Conservation (phyloP, 2,113 vertebrate species). For the Platysternon megacephalum region DNA sequence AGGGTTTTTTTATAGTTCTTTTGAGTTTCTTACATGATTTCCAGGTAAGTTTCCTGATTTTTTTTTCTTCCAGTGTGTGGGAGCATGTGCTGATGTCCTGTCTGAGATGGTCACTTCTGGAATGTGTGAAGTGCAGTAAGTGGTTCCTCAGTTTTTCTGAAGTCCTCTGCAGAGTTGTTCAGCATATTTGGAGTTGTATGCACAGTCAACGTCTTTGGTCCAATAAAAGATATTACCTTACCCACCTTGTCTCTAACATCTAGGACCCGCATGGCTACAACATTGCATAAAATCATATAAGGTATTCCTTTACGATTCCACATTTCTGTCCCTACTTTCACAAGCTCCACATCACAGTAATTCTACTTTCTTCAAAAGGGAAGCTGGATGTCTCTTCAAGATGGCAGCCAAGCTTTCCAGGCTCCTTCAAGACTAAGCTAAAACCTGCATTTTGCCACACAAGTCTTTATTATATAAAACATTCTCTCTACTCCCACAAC, state of each 20-base stretch:
- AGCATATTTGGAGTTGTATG: not conserved
- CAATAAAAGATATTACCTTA: not conserved
- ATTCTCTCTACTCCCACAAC: not conserved
- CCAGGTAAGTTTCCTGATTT: too few relatives aligned
- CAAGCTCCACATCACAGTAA: not conserved
- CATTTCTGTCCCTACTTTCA: not conserved
- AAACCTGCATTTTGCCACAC: not conserved
- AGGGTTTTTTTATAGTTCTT: not conserved
- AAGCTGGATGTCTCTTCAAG: not conserved
- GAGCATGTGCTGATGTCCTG: too few relatives aligned
- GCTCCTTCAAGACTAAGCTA: not conserved
- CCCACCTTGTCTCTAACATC: not conserved
- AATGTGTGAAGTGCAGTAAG: too few relatives aligned
- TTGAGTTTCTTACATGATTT: not conserved
- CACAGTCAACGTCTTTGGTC: not conserved
- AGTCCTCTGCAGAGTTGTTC: not conserved
- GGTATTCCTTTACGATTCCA: not conserved
- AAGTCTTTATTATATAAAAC: not conserved
- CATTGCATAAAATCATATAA: not conserved
- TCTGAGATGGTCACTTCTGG: too few relatives aligned
- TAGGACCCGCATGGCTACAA: not conserved
- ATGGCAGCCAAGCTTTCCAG: not conserved
- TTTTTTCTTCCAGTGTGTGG: too few relatives aligned
- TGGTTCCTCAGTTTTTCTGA: not conserved
- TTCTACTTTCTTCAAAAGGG: not conserved